phyloP scores from a whole-genome alignment of 2,797 vertebrate genomes.

The Tamandua tetradactyla region DNA sequence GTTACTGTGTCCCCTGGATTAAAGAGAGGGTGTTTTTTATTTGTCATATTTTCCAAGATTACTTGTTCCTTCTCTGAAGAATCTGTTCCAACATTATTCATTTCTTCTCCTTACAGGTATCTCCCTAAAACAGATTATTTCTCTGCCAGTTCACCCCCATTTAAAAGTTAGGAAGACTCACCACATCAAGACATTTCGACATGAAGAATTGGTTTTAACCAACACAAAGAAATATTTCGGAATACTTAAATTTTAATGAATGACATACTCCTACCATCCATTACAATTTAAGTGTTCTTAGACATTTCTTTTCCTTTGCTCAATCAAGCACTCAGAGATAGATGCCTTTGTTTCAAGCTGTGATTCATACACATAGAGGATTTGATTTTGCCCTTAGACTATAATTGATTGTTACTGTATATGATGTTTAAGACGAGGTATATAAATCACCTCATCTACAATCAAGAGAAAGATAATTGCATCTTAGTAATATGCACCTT shows the following conservation, averaged over 20 bases:
- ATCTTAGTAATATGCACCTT: not conserved
- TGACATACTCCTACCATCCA: not conserved
- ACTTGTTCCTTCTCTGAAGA: not conserved
- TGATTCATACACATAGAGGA: not conserved
- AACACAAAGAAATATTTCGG: not conserved
- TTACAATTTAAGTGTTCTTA: not conserved
- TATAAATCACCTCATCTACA: not conserved
- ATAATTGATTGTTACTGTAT: not conserved
- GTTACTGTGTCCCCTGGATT: not conserved
- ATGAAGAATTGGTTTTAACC: not conserved
- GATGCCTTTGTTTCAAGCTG: not conserved
- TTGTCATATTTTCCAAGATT: not conserved
- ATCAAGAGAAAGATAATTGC: not conserved
- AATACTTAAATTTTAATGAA: not conserved
- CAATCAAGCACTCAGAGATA: not conserved
- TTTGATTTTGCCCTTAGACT: conserved; percentile 25
- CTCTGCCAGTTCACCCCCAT: not conserved
- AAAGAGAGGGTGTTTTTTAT: not conserved
- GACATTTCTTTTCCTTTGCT: not conserved
- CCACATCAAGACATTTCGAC: not conserved
- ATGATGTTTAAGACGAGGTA: not conserved
- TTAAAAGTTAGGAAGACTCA: conserved; percentile 4
- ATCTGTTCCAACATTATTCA: not conserved
- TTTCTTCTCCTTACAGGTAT: not conserved
- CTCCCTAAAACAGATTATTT: not conserved